phyloP scores from a whole-genome alignment of 2,888 invertebrate genomes.

The Petrolisthes manimaculis region DNA sequence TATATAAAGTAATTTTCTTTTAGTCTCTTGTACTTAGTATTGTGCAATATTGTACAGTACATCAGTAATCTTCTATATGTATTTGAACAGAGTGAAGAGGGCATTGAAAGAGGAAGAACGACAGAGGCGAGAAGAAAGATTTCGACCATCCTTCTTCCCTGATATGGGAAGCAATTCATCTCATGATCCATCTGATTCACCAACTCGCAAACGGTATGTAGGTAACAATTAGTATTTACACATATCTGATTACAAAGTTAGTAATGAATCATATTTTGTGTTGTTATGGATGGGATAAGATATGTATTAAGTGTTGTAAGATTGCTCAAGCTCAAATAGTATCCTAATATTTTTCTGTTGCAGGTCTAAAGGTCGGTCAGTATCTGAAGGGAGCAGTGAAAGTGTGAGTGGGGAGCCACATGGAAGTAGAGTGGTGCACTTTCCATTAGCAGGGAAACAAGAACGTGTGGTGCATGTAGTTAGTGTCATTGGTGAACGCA shows the following conservation, averaged over 20 bases:
- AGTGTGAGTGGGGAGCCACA: conserved; percentile 24
- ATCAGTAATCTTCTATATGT: too few species aligned
- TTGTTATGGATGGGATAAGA: too few species aligned
- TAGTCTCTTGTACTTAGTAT: too few species aligned
- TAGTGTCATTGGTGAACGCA: conserved; percentile 25
- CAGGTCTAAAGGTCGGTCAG: conserved; percentile 43
- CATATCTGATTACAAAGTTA: background rate
- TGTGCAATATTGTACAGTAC: too few species aligned
- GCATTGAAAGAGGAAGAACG: conserved; percentile 44
- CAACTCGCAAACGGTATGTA: conserved; percentile 33
- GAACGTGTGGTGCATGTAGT: conserved; percentile 35
- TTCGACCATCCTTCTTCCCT: conserved; percentile 16
- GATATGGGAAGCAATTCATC: conserved; percentile 14
- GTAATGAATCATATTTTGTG: too few species aligned
- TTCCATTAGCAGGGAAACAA: conserved; percentile 46
- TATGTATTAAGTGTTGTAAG: too few species aligned
- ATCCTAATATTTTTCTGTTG: background rate
- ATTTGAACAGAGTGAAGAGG: conserved; percentile 25
- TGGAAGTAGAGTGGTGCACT: conserved; percentile 16
- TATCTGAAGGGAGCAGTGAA: conserved; percentile 48
- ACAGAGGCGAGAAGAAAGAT: conserved; percentile 37
- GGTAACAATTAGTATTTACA: background rate
- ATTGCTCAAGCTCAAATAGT: too few species aligned
- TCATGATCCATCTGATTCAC: conserved; percentile 29
- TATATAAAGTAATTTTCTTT: too few species aligned